These are phyloP conservation scores for Natrix natrix DNA, from an alignment of 2,797 vertebrate genomes.

Conservation along the genomic window DNA sequence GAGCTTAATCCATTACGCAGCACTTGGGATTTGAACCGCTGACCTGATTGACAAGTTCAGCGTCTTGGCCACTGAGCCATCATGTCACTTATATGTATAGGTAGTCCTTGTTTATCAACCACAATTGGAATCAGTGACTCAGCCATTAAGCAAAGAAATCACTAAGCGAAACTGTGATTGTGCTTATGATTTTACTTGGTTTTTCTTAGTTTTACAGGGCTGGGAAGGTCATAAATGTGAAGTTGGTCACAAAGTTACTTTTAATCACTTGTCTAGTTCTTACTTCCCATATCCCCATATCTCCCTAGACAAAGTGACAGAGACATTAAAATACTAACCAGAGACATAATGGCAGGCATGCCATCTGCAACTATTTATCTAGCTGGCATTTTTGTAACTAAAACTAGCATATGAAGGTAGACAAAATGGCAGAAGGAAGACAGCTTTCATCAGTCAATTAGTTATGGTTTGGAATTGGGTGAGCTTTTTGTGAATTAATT, in stretches of 20 bases:
- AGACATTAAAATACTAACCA: neutral
- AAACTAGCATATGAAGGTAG: neutral
- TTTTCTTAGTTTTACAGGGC: neutral
- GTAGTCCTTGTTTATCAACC: neutral
- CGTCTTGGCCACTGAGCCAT: no score
- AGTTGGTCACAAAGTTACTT: neutral
- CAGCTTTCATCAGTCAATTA: neutral
- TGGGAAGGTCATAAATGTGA: neutral
- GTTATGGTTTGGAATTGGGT: neutral
- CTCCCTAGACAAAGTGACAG: neutral
- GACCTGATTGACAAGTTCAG: no score
- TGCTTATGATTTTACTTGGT: neutral
- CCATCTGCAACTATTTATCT: neutral
- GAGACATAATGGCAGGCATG: neutral
- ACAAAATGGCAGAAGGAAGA: neutral
- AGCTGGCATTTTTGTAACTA: neutral
- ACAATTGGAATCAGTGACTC: neutral
- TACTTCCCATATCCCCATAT: neutral
- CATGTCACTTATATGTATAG: neutral
- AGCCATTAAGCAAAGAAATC: neutral
- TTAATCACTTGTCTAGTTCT: neutral
- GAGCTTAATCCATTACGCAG: no score
- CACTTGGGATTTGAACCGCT: no score
- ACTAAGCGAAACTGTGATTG: neutral
- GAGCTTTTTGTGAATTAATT: neutral